Evolutionary conservation across 37 sponge, comb jelly and placozoan genomes (phyloP).

Genomic region (Halisarca cf. caerulea): DNA sequence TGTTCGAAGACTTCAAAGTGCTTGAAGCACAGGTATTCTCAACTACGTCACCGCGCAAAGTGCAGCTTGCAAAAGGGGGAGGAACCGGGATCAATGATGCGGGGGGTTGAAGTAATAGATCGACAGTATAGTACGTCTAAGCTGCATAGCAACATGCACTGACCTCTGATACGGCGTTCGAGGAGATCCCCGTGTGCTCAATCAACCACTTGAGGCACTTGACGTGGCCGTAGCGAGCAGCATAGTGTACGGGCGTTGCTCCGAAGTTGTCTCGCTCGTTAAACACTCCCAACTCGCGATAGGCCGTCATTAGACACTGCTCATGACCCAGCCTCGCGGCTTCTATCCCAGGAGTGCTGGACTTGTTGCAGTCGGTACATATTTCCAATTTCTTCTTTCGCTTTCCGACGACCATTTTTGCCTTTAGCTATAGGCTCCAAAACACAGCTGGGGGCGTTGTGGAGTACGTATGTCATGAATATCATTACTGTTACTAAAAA

Average conservation of each 20-base stretch:
- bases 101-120: too few species aligned
- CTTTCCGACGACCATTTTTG: conserved; percentile 41
- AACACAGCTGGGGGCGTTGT: too few species aligned
- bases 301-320: conserved; percentile 76
- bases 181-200: conserved; percentile 73
- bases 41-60: too few species aligned
- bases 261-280: conserved; percentile 90
- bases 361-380: conserved; percentile 55
- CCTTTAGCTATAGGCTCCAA: too few species aligned
- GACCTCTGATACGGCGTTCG: conserved; percentile 68
- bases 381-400: conserved; percentile 43
- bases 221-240: conserved; percentile 83
- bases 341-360: conserved; percentile 57
- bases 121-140: too few species aligned
- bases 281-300: conserved; percentile 71
- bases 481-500: too few species aligned
- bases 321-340: conserved; percentile 86
- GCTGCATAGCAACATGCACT: not conserved
- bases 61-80: too few species aligned
- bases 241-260: conserved; percentile 93
- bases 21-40: too few species aligned
- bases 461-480: too few species aligned
- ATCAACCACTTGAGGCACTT: conserved; percentile 87
- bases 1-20: too few species aligned
- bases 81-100: too few species aligned